phyloP scores from a whole-genome alignment of 2,797 vertebrate genomes.

The Glyptemys insculpta region DNA sequence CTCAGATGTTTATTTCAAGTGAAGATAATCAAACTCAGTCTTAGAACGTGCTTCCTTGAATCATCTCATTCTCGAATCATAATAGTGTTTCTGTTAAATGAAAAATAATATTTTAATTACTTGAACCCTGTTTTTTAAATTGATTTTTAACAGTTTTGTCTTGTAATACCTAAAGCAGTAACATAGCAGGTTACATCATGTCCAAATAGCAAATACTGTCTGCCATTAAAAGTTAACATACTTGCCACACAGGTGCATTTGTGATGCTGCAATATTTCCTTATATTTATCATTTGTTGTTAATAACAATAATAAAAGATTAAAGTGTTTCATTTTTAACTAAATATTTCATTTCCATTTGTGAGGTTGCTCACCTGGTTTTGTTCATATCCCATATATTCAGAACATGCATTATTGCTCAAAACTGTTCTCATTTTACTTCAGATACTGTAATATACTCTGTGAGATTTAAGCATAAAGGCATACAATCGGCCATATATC shows the following conservation, averaged over 20 bases:
- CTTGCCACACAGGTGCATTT: not conserved
- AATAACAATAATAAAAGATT: not conserved
- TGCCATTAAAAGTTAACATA: not conserved
- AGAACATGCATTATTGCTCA: not conserved
- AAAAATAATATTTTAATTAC: conserved; percentile 67
- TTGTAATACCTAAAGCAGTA: conserved; percentile 46
- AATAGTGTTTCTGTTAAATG: conserved; percentile 29
- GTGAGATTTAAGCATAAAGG: not conserved
- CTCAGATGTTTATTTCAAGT: not conserved
- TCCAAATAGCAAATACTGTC: not conserved
- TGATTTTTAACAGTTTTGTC: conserved; percentile 51
- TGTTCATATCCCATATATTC: not conserved
- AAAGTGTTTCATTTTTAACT: not conserved
- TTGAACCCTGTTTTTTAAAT: conserved; percentile 51
- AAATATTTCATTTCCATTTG: not conserved
- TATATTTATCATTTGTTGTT: not conserved
- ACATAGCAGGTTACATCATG: conserved; percentile 8
- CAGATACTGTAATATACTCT: not conserved
- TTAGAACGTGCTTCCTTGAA: conserved; percentile 52
- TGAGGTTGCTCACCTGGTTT: not conserved
- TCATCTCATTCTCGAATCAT: conserved; percentile 34
- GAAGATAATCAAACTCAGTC: conserved; percentile 40
- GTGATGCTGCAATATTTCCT: not conserved
- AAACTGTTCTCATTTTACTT: not conserved
- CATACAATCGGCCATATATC: not conserved